A percentile compares a stretch with the other conserved stretches of the same genome.
phyloP scores from a whole-genome alignment of 2,113 vertebrate species.

The Cheirogaleus medius region DNA sequence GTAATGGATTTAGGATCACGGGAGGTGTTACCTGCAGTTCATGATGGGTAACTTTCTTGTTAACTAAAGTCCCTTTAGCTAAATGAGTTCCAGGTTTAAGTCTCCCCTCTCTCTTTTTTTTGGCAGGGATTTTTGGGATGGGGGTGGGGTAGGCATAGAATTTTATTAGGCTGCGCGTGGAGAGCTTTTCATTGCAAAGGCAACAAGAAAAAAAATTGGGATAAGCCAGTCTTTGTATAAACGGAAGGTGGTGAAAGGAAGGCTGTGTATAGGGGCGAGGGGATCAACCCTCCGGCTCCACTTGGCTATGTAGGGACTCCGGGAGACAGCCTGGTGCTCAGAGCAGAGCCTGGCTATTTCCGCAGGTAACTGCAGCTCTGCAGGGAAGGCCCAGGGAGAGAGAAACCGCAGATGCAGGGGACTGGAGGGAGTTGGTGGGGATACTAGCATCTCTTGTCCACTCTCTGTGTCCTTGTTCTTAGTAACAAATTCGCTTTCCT shows the following conservation, averaged over 20 bases:
- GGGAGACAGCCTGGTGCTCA: constrained; percentile 80
- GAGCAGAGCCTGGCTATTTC: constrained; percentile 81
- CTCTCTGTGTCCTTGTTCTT: background rate
- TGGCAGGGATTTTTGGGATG: constrained; percentile 77
- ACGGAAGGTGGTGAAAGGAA: constrained; percentile 92
- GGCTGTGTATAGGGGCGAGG: constrained; percentile 88
- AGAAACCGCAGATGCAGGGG: constrained; percentile 71
- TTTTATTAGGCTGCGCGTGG: constrained; percentile 88
- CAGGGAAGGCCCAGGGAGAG: constrained; percentile 68
- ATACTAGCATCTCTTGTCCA: background rate
- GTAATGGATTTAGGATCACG: constrained; percentile 90
- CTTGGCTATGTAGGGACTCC: constrained; percentile 83
- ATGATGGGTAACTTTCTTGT: constrained; percentile 90
- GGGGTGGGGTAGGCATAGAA: constrained; percentile 82
- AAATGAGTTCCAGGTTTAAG: constrained; percentile 90
- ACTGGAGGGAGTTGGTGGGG: background rate
- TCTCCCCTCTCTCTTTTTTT: constrained; percentile 74
- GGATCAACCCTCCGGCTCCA: constrained; percentile 91
- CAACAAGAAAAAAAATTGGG: constrained; percentile 82
- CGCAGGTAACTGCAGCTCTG: constrained; percentile 81
- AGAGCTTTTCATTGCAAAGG: constrained; percentile 89
- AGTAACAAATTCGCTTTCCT: background rate
- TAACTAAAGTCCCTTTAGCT: constrained; percentile 88
- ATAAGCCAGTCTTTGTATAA: constrained; percentile 96
- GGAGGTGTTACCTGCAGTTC: constrained; percentile 89